phyloP scores from a whole-genome alignment of 2,888 invertebrate species.

The Mongoloraphidia duomilia region DNA sequence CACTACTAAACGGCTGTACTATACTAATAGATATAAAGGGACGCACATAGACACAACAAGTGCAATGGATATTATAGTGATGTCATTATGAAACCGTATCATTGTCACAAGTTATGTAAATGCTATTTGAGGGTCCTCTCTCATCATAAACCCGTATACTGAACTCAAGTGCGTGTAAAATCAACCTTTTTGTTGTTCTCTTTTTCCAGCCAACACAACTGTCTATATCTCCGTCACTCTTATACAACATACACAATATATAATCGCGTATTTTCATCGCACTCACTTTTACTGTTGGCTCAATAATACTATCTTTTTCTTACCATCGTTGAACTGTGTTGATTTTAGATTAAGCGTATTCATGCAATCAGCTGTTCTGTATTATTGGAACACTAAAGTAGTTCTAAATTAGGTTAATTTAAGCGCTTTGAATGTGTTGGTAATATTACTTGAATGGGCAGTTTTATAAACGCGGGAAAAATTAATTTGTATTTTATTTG shows the following conservation, averaged over 20 bases:
- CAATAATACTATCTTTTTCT: neutral
- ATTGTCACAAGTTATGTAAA: slow-evolving; percentile 24
- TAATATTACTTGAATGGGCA: too few relatives aligned
- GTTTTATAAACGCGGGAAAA: too few relatives aligned
- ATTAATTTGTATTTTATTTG: too few relatives aligned
- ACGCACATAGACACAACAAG: too few relatives aligned
- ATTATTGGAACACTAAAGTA: too few relatives aligned
- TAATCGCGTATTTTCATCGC: neutral
- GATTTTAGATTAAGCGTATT: neutral
- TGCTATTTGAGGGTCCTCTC: slow-evolving; percentile 12
- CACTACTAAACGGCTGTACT: too few relatives aligned
- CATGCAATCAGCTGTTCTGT: neutral
- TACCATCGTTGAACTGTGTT: neutral
- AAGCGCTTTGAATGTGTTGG: too few relatives aligned
- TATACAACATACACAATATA: neutral
- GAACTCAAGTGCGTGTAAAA: slow-evolving; percentile 46
- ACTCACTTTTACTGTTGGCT: neutral
- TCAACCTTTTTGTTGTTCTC: slow-evolving; percentile 30
- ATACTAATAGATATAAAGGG: too few relatives aligned
- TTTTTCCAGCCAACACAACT: neutral
- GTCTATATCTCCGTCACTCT: neutral
- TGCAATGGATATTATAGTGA: too few relatives aligned
- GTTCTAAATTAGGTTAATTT: too few relatives aligned
- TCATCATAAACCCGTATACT: slow-evolving; percentile 7
- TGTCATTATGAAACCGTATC: neutral